These are phyloP conservation scores for Helicoverpa armigera DNA, from an alignment of 1,140 invertebrate species.

Conservation along the genomic window DNA sequence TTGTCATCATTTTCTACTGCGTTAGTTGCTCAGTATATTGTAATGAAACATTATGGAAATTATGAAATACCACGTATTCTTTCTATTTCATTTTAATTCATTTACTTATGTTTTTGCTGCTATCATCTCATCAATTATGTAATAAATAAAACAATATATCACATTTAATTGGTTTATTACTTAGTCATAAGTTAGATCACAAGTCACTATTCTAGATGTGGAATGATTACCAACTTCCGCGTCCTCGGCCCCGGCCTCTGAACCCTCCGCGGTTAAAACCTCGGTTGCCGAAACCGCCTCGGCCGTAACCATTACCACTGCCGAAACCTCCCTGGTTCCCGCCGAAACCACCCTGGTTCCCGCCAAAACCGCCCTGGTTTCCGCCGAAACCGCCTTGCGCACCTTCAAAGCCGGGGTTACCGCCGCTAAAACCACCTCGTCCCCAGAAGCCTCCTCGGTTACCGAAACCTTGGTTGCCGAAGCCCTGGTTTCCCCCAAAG, in stretches of 20 bases:
- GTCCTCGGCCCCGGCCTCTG: slow-evolving; percentile 15
- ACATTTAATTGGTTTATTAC: slow-evolving; percentile 30
- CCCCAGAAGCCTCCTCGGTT: slow-evolving; percentile 54
- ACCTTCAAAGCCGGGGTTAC: slow-evolving; percentile 37
- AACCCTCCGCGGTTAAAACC: slow-evolving; percentile 17
- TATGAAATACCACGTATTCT: too few species aligned
- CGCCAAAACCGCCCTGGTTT: slow-evolving; percentile 51
- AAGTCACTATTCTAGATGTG: slow-evolving; percentile 21
- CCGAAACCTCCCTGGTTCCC: slow-evolving; percentile 47
- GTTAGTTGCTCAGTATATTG: too few species aligned
- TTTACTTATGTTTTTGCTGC: too few species aligned
- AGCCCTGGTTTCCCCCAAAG: slow-evolving; percentile 59
- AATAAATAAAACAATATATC: slow-evolving; percentile 6
- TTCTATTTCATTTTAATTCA: too few species aligned
- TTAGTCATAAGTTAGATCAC: slow-evolving; percentile 1
- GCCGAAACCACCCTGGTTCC: slow-evolving; percentile 42
- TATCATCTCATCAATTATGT: too few species aligned
- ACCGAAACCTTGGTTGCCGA: slow-evolving; percentile 46
- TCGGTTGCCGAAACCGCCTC: slow-evolving; percentile 49
- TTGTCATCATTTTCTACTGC: too few species aligned
- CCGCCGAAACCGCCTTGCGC: slow-evolving; percentile 46
- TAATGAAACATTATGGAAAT: too few species aligned
- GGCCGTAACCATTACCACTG: slow-evolving; percentile 2
- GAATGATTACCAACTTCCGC: slow-evolving; percentile 18
- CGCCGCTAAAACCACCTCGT: slow-evolving; percentile 48